Evolutionary conservation across 1,140 invertebrate genomes (phyloP).

Genomic region (Temnothorax nylanderi): DNA sequence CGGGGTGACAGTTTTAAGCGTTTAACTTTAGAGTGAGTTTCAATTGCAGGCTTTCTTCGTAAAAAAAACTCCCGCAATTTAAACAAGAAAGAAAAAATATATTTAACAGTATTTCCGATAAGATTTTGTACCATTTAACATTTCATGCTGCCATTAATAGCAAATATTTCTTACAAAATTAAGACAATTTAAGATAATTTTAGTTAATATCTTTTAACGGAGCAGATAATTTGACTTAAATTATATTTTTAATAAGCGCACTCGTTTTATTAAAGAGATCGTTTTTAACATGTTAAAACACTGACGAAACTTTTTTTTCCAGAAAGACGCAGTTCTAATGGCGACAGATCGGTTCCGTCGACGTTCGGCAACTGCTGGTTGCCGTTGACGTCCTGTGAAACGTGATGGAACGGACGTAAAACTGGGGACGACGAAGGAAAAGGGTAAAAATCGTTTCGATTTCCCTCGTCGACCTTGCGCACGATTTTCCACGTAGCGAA

Average conservation of each 20-base stretch:
- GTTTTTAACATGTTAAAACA: background rate
- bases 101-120: background rate
- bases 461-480: slow-evolving; percentile 62
- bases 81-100: background rate
- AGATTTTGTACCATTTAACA: background rate
- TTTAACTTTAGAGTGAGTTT: slow-evolving; percentile 3
- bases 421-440: slow-evolving; percentile 16
- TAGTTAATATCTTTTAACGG: background rate
- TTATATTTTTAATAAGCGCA: background rate
- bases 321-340: background rate
- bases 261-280: background rate
- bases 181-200: background rate
- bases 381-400: background rate
- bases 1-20: background rate
- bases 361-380: slow-evolving; percentile 44
- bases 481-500: slow-evolving; percentile 68
- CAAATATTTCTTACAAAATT: background rate
- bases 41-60: background rate
- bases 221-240: background rate
- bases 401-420: slow-evolving; percentile 51
- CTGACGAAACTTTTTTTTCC: background rate
- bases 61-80: background rate
- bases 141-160: background rate
- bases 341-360: slow-evolving; percentile 37
- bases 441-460: slow-evolving; percentile 49